Conservation (phyloP, 2,797 vertebrate genomes). For the Tauraco hartlaubi region DNA sequence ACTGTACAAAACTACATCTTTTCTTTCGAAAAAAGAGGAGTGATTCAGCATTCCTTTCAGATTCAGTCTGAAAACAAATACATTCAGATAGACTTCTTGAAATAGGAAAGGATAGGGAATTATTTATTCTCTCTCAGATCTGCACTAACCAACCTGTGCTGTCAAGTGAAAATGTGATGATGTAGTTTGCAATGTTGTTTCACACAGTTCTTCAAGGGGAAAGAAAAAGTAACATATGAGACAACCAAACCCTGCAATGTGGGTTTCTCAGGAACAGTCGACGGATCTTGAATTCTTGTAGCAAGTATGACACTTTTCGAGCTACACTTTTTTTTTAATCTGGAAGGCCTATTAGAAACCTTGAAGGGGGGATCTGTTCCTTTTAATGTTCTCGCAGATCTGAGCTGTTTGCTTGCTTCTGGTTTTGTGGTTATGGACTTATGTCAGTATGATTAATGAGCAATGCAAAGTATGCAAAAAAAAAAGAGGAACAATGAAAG, state of each 20-base stretch:
- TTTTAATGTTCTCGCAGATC: not conserved
- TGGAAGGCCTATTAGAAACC: not conserved
- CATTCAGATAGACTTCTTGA: not conserved
- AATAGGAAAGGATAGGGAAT: not conserved
- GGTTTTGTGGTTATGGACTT: not conserved
- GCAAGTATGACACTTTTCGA: not conserved
- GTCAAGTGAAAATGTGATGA: not conserved
- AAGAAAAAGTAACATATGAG: not conserved
- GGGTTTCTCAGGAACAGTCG: not conserved
- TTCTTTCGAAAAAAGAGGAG: not conserved
- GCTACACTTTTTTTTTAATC: not conserved
- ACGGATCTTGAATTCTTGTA: not conserved
- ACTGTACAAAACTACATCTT: not conserved
- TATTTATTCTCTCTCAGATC: not conserved
- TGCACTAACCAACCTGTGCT: not conserved
- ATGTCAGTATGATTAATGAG: constrained; percentile 6
- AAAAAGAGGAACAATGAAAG: not conserved
- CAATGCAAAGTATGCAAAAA: not conserved
- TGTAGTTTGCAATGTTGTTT: not conserved
- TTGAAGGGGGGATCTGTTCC: not conserved
- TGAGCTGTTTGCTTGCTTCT: not conserved
- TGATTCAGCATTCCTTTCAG: not conserved
- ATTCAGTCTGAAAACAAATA: not conserved
- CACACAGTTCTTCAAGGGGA: not conserved
- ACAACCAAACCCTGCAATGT: not conserved